Conservation (phyloP, 2,797 vertebrate species). For the Lemur catta region DNA sequence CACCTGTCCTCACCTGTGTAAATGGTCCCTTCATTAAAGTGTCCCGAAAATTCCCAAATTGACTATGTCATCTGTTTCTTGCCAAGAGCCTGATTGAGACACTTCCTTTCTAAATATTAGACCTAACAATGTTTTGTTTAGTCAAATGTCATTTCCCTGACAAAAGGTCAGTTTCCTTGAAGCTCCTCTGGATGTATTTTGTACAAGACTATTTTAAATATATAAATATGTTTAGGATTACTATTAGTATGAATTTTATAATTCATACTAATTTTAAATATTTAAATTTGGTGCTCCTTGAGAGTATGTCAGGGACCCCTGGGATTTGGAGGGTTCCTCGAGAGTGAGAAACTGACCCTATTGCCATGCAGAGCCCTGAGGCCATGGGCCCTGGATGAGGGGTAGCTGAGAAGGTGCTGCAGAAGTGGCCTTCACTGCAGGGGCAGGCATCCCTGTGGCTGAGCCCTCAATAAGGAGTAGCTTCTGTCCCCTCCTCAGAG, state of each 20-base stretch:
- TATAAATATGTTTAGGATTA: background rate
- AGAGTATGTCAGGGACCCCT: background rate
- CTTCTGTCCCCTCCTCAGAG: background rate
- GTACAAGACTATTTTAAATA: background rate
- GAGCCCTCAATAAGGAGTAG: background rate
- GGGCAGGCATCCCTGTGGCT: too few relatives aligned
- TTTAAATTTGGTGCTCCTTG: background rate
- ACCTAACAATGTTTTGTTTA: background rate
- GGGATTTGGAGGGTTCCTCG: background rate
- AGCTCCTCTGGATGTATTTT: background rate
- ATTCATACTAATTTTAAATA: background rate
- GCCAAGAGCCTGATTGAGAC: background rate
- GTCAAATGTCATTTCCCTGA: background rate
- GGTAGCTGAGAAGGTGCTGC: background rate
- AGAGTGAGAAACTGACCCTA: background rate
- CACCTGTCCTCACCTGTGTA: background rate
- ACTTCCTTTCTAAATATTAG: background rate
- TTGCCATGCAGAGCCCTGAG: background rate
- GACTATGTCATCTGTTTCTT: background rate
- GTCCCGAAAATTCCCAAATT: background rate
- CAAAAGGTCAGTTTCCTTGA: background rate
- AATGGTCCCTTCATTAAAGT: background rate
- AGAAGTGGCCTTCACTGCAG: background rate
- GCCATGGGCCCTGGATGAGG: background rate
- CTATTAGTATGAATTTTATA: background rate